These are phyloP conservation scores for Phymatocera aterrima DNA, from an alignment of 2,888 invertebrate genomes.

Conservation along the genomic window DNA sequence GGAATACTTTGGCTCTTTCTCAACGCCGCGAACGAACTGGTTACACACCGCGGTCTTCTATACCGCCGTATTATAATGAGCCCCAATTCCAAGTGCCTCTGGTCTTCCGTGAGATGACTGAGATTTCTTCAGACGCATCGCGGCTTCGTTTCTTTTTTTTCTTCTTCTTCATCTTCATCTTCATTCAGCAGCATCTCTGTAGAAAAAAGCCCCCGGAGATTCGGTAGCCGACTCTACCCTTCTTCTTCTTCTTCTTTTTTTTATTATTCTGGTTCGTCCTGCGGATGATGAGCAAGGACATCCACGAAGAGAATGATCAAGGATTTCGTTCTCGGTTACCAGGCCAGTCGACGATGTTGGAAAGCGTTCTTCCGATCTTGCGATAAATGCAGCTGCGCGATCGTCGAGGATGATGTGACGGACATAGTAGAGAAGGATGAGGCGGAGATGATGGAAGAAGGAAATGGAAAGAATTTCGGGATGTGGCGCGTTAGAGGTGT, in stretches of 20 bases:
- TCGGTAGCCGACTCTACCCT: neutral
- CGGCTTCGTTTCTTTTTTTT: neutral
- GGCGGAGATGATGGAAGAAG: conserved; percentile 11
- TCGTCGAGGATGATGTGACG: neutral
- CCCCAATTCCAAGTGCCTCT: conserved; percentile 14
- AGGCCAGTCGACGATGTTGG: neutral
- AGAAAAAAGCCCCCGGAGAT: neutral
- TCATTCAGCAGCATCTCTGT: too few relatives aligned
- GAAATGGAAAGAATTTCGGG: conserved; percentile 20
- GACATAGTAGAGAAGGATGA: neutral
- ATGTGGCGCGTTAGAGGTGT: conserved; percentile 10
- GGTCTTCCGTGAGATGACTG: conserved; percentile 32
- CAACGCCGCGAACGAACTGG: conserved; percentile 48
- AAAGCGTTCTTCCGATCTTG: neutral
- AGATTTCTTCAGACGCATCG: neutral
- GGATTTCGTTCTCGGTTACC: neutral
- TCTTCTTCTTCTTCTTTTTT: neutral
- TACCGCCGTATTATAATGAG: neutral
- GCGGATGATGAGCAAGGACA: neutral
- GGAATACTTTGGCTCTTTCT: conserved; percentile 52
- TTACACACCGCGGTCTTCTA: conserved; percentile 65
- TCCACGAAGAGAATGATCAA: neutral
- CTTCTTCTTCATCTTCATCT: neutral
- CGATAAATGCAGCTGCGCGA: neutral
- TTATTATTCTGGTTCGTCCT: neutral